These are phyloP conservation scores for Lepilemur ruficaudatus DNA, from an alignment of 2,797 vertebrate species.

Conservation along the genomic window DNA sequence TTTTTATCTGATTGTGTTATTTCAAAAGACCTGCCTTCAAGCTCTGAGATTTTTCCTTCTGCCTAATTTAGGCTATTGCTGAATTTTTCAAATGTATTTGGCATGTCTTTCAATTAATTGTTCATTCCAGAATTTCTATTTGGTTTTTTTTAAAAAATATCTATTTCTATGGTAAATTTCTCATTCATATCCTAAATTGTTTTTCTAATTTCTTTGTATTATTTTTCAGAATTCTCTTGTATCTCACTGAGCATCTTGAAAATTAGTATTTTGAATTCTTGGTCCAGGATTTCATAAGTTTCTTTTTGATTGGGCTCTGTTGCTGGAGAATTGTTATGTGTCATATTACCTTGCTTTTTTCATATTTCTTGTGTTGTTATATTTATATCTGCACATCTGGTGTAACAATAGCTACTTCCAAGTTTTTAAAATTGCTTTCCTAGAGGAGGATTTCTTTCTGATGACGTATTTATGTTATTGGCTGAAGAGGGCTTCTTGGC, in stretches of 20 bases:
- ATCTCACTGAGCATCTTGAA: neutral
- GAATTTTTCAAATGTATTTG: neutral
- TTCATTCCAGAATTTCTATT: neutral
- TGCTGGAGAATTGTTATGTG: neutral
- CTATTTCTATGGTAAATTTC: neutral
- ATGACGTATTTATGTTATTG: neutral
- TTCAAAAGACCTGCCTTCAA: neutral
- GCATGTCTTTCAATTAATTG: neutral
- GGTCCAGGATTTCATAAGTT: neutral
- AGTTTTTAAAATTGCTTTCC: neutral
- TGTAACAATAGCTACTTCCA: neutral
- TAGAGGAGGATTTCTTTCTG: neutral
- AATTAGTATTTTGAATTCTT: neutral
- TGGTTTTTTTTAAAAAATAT: neutral
- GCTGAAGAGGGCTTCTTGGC: neutral
- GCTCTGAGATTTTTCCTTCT: neutral
- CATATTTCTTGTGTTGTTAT: neutral
- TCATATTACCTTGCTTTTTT: neutral
- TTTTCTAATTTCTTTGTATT: neutral
- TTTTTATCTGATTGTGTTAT: neutral
- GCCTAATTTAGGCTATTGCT: neutral
- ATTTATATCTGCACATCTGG: neutral
- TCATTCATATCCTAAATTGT: neutral
- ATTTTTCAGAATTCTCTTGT: neutral
- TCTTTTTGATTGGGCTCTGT: neutral